Evolutionary conservation across 1,140 invertebrate species (phyloP), one percentile per base, ranked within the genome.

Genomic region (Zaprionus gabonicus): DNA sequence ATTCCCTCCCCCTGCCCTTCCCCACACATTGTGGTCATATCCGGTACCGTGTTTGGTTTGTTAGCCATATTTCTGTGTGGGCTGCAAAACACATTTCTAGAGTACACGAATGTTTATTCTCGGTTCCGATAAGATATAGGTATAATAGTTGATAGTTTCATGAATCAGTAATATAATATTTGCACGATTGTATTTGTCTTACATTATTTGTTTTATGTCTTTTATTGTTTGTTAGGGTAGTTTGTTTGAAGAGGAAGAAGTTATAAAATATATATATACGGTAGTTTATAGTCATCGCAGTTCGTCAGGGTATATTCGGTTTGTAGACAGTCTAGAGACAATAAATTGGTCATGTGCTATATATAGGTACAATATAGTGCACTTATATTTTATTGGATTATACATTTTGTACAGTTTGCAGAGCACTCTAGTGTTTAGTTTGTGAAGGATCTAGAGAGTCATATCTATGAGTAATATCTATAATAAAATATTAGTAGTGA

Each of bases 41-140:
- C 64, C 64, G 64, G 17, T 38, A 56, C 23, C 53, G 27, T 64
- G 27, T 71, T 56, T 58, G 53, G 6, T 25, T 25, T 34, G 15
- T 65, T 51, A 53, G 51, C 25, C 27, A 46, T 46, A 17, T 28
- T 44, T 55, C 4, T 15, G 68, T 10, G 58, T 9, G 36, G n/a
- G n/a, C 15, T 51, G 28, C 5, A 46, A 46, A 25, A 60, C 57
- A 74, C 55, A 57, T 69, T 51, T 51, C 5, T 2, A 51, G 10
- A 51, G 46, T 51, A 20, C 20, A 20, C 20, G 20, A 0, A 4
- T 51, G 46, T 51, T 51, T 51, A 20, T 20, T 10, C 20, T 12
- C 20, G 3, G 12, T 41, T 0, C 9, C 7, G 46, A 51, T 51
- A 51, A 51, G 46, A 51, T 51, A 23, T 25, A 23, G 20, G 20